phyloP scores from a whole-genome alignment of 2,888 invertebrate genomes.

The Rhagium mordax region DNA sequence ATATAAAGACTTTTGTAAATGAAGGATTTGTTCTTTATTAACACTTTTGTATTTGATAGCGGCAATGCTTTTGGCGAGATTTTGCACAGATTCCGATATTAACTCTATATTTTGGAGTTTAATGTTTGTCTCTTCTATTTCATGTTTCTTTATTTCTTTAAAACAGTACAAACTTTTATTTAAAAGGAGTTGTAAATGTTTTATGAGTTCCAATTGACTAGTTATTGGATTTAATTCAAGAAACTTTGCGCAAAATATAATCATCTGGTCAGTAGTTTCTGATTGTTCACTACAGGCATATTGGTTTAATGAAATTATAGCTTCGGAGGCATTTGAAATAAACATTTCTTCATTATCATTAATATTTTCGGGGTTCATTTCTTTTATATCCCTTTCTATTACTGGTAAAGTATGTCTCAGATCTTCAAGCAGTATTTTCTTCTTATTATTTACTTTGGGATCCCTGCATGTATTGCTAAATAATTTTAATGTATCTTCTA shows the following conservation, averaged over 20 bases:
- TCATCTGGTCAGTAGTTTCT: constrained; percentile 40
- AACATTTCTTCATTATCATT: constrained; percentile 44
- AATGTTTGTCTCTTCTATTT: constrained; percentile 47
- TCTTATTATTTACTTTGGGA: constrained; percentile 35
- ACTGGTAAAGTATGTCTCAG: constrained; percentile 26
- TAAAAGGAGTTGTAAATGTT: constrained; percentile 51
- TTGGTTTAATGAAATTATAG: constrained; percentile 38
- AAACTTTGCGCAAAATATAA: constrained; percentile 44
- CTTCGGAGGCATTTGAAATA: constrained; percentile 36
- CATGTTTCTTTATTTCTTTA: constrained; percentile 53
- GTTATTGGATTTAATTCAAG: constrained; percentile 43
- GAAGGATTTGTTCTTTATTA: constrained; percentile 55
- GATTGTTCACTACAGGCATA: constrained; percentile 40
- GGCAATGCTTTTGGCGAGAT: constrained; percentile 62
- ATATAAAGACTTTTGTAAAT: constrained; percentile 63
- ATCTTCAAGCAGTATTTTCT: constrained; percentile 45
- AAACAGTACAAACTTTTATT: constrained; percentile 50
- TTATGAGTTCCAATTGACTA: constrained; percentile 44
- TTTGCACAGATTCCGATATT: constrained; percentile 61
- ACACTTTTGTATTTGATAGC: constrained; percentile 61
- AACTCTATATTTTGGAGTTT: constrained; percentile 58
- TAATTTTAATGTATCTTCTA: neutral
- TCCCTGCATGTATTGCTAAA: constrained; percentile 32
- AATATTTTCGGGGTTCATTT: constrained; percentile 25
- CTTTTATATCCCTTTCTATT: constrained; percentile 45